Evolutionary conservation across 2,797 vertebrate species (phyloP), one percentile per base, ranked within the genome.

Genomic region (Percopsis omiscomaycus): DNA sequence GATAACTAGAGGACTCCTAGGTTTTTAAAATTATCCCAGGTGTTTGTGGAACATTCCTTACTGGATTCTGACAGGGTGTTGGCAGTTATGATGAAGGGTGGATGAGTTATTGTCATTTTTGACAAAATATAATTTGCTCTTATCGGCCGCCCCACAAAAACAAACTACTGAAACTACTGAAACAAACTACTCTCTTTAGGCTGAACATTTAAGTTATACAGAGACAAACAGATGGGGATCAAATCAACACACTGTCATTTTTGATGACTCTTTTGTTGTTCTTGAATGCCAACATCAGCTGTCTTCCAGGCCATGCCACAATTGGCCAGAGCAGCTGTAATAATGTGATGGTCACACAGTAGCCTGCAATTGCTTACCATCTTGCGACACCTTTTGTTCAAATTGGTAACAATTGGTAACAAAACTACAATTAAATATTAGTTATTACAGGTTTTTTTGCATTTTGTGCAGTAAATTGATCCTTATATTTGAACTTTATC

Each of bases 321-420:
- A 88, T 62, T 71, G 60, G 70, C 67, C 22, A 8, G 16, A 79
- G 79, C 88, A 90, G 88, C 88, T 91, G 88, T 82, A 79, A 86
- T 75, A 86, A 88, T 75, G 85, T 32, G 3, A 55, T 61, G 52
- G 53, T 73, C 75, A 83, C 64, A 65, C 77, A 74, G 79, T 82
- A 75, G 75, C 75, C 74, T 81, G 22, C 22, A 22, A 63, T 69
- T 53, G 32, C 81, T 88, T 81, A 79, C 76, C 8, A 54, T 32
- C 4, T 6, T 32, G 22, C 22, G 32, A 32, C 30, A 32, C 4
- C 32, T 6, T 37, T 37, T 37, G 32, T 37, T 37, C 0, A 37
- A 37, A 37, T 37, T 37, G 6, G 2, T 32, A 32, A 32, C 30
- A 32, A 32, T 32, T 32, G 30, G 4, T 37, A 37, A 37, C 2